A percentile compares a stretch with the other conserved stretches of the same genome.
Conservation (phyloP, 1,140 invertebrate species). For the Panagrolaimus sp. region DNA sequence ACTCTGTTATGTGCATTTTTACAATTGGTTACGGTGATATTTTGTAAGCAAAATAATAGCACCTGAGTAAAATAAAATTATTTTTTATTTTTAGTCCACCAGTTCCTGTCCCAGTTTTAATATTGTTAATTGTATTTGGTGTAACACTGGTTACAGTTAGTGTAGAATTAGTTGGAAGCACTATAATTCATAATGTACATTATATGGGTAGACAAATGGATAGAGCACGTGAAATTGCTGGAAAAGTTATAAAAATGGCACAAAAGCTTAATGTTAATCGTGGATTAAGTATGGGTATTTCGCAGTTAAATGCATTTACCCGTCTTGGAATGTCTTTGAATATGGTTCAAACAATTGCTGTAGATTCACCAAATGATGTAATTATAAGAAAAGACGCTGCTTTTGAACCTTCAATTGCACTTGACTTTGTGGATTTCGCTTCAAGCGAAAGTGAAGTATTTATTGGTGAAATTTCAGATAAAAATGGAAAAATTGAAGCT, state of each 20-base stretch:
- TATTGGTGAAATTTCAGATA: too few species aligned
- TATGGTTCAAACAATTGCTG: neutral
- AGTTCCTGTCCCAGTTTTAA: constrained; percentile 14
- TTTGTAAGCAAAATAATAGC: constrained; percentile 13
- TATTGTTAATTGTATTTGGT: constrained; percentile 19
- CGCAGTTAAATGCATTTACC: constrained; percentile 15
- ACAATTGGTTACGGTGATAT: constrained; percentile 25
- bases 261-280: constrained; percentile 20
- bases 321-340: neutral
- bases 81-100: constrained; percentile 17
- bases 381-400: constrained; percentile 10
- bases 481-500: too few species aligned
- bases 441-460: neutral
- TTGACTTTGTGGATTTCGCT: constrained; percentile 21
- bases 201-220: constrained; percentile 24
- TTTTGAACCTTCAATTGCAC: constrained; percentile 11
- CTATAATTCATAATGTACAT: constrained; percentile 24
- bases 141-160: constrained; percentile 21
- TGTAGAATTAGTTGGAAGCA: constrained; percentile 18
- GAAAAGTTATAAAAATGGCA: constrained; percentile 14
- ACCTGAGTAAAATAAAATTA: neutral
- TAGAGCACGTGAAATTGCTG: constrained; percentile 15
- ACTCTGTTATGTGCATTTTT: constrained; percentile 18
- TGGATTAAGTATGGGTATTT: constrained; percentile 10
- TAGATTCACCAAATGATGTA: neutral